phyloP scores from a whole-genome alignment of 2,113 vertebrate species.

The Aptenodytes forsteri region DNA sequence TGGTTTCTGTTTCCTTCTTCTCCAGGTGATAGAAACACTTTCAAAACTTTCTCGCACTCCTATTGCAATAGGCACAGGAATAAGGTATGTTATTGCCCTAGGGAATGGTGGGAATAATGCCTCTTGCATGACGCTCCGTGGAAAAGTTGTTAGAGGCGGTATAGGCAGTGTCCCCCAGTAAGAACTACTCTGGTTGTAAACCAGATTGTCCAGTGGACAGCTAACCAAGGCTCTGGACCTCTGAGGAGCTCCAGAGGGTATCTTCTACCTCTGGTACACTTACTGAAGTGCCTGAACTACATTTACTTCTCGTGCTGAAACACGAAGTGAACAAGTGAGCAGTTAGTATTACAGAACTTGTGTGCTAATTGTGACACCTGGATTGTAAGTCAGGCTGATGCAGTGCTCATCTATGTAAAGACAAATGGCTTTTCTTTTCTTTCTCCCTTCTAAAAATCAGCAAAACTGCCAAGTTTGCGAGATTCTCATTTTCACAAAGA shows the following conservation, averaged over 20 bases:
- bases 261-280: background rate
- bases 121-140: background rate
- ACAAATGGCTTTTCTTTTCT: background rate
- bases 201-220: background rate
- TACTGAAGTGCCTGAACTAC: background rate
- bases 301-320: background rate
- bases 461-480: background rate
- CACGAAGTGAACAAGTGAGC: background rate
- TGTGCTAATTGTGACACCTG: fast-evolving
- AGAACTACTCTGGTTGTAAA: background rate
- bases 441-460: background rate
- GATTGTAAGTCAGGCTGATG: background rate
- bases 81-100: conserved; percentile 78
- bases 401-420: background rate
- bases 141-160: background rate
- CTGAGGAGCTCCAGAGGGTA: fast-evolving
- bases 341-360: background rate
- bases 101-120: background rate
- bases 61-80: conserved; percentile 84
- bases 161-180: background rate
- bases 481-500: background rate
- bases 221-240: background rate
- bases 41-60: conserved; percentile 89
- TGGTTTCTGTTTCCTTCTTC: background rate
- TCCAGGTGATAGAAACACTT: conserved; percentile 93